Conservation (phyloP, 2,888 invertebrate species). For the Leptopilina myrica region DNA sequence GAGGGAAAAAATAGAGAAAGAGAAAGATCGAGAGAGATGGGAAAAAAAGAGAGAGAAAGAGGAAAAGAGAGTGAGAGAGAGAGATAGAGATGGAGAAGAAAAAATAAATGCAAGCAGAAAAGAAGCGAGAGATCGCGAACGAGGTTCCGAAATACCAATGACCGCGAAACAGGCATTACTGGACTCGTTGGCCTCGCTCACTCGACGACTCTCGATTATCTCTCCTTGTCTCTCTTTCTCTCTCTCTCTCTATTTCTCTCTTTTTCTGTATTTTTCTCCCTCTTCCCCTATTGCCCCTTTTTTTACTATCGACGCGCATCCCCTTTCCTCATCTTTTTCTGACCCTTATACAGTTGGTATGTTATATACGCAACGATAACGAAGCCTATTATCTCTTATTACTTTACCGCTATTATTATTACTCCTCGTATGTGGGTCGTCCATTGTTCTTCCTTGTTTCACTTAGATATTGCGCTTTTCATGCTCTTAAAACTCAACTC, state of each 20-base stretch:
- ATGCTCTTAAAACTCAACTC: slow-evolving; percentile 2
- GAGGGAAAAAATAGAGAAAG: too few species aligned
- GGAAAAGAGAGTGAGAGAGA: too few species aligned
- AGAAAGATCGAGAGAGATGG: too few species aligned
- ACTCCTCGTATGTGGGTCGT: slow-evolving; percentile 56
- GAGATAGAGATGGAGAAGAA: neutral
- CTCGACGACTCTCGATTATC: slow-evolving; percentile 21
- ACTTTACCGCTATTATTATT: slow-evolving; percentile 61
- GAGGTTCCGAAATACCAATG: slow-evolving; percentile 37
- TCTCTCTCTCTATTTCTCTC: slow-evolving; percentile 4
- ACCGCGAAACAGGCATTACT: slow-evolving; percentile 37
- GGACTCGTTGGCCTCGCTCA: slow-evolving; percentile 36
- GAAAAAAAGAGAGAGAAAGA: too few species aligned
- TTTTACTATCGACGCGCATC: slow-evolving; percentile 38
- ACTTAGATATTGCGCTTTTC: slow-evolving; percentile 47
- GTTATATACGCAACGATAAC: slow-evolving; percentile 56
- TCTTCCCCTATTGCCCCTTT: neutral
- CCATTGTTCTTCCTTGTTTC: slow-evolving; percentile 51
- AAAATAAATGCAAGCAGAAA: slow-evolving; percentile 25
- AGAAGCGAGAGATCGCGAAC: slow-evolving; percentile 33
- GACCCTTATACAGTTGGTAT: neutral
- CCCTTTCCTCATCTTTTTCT: slow-evolving; percentile 6
- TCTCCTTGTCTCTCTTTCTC: slow-evolving; percentile 19
- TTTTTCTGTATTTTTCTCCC: slow-evolving; percentile 2
- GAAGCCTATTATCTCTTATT: slow-evolving; percentile 61